Evolutionary conservation across 2,797 vertebrate genomes (phyloP).

Genomic region (Acanthurus leucopareius): DNA sequence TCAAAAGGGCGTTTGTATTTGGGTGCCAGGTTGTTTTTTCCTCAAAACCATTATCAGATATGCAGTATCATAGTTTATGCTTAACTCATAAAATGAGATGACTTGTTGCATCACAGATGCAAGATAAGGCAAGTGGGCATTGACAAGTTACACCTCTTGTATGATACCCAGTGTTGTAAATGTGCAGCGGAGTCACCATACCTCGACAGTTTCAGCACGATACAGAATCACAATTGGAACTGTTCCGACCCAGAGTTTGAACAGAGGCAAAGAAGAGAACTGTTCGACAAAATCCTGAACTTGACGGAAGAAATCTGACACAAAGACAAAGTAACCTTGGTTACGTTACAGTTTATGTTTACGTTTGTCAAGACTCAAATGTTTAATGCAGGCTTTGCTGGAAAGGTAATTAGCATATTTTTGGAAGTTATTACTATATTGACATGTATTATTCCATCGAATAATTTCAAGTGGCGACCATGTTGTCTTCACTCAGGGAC

Average conservation of each 20-base stretch:
- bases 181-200: constrained; percentile 50
- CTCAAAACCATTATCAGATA: too few species aligned
- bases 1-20: neutral
- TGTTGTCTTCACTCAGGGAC: too few species aligned
- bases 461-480: too few species aligned
- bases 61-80: too few species aligned
- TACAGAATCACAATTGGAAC: constrained; percentile 87
- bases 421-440: too few species aligned
- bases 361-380: too few species aligned
- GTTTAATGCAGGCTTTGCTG: too few species aligned
- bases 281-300: constrained; percentile 63
- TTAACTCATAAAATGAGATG: neutral
- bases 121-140: neutral
- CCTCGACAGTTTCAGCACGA: constrained; percentile 91
- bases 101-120: neutral
- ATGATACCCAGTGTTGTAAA: neutral
- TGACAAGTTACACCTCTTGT: neutral
- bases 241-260: constrained; percentile 92
- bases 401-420: too few species aligned
- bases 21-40: too few species aligned
- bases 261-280: constrained; percentile 76
- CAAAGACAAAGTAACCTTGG: neutral
- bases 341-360: too few species aligned
- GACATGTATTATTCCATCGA: too few species aligned
- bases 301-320: constrained; percentile 92